Evolutionary conservation across 2,888 invertebrate genomes (phyloP).

Genomic region (Punctoribates punctum): DNA sequence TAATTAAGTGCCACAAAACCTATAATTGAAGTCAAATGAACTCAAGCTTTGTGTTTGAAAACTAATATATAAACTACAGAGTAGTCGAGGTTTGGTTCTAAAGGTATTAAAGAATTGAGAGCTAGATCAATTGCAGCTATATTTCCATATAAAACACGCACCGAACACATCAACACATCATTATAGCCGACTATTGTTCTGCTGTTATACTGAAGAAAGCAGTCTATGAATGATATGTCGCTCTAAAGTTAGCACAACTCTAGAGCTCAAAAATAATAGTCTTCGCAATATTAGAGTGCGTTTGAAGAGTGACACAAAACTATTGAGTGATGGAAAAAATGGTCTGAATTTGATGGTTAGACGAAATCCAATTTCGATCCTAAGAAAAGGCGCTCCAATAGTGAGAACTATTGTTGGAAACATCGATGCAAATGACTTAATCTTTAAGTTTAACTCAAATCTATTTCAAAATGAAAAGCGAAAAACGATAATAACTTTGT

Average conservation of each 20-base stretch:
- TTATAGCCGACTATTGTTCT: slow-evolving; percentile 5
- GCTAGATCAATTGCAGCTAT: background rate
- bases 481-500: slow-evolving; percentile 6
- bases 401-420: background rate
- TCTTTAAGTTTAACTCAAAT: slow-evolving; percentile 3
- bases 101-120: background rate
- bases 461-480: background rate
- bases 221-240: slow-evolving; percentile 7
- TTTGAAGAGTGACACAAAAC: background rate
- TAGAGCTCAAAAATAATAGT: background rate
- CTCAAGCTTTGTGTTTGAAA: background rate
- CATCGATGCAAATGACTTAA: slow-evolving; percentile 29
- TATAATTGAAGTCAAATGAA: background rate
- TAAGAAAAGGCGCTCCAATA: background rate
- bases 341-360: background rate
- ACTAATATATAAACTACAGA: no score
- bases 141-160: background rate
- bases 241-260: background rate
- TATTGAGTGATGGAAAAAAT: background rate
- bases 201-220: background rate
- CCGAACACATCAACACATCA: slow-evolving; percentile 25
- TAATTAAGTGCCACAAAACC: slow-evolving; percentile 10
- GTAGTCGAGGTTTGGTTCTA: background rate
- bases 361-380: background rate
- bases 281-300: background rate